Percentiles rank a stretch among this genome's conserved stretches.
Evolutionary conservation across 2,888 invertebrate species (phyloP).

Genomic region (Shargacucullia verbasci): DNA sequence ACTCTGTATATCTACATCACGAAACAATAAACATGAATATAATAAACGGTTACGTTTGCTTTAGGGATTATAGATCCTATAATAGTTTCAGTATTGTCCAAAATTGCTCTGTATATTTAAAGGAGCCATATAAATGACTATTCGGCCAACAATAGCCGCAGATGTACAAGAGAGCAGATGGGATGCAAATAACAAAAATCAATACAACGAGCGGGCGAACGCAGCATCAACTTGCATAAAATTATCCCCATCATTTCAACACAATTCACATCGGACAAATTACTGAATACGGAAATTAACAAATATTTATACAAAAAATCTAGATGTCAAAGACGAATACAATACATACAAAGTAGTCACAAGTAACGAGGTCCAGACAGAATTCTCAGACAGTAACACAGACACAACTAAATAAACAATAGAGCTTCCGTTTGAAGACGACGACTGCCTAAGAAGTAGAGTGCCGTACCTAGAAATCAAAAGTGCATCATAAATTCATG

Average conservation of each 20-base stretch:
- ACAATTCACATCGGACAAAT: conserved; percentile 60
- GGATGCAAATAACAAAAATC: conserved; percentile 89
- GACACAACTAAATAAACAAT: conserved; percentile 76
- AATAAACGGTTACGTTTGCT: conserved; percentile 13
- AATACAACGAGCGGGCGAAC: conserved; percentile 79
- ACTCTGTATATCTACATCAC: conserved; percentile 4
- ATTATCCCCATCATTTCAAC: conserved; percentile 77
- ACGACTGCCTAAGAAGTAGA: conserved; percentile 76
- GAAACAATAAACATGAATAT: conserved; percentile 21
- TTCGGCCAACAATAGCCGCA: conserved; percentile 82
- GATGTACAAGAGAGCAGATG: conserved; percentile 82
- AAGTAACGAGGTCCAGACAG: conserved; percentile 63
- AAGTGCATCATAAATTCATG: conserved; percentile 57
- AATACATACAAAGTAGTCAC: conserved; percentile 53
- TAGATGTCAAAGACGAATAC: conserved; percentile 21
- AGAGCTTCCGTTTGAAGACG: conserved; percentile 79
- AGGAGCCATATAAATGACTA: conserved; percentile 70
- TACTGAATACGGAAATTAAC: conserved; percentile 46
- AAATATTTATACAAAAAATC: conserved; percentile 45
- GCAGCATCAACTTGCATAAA: conserved; percentile 80
- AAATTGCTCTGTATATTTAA: conserved; percentile 42
- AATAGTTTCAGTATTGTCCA: conserved; percentile 20
- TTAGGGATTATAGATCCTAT: conserved; percentile 10
- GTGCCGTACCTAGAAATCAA: conserved; percentile 59
- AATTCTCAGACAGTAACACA: conserved; percentile 76